Evolutionary conservation across 2,113 vertebrate species (phyloP), one percentile per base, ranked within the genome.

Genomic region (Haemorhous mexicanus): DNA sequence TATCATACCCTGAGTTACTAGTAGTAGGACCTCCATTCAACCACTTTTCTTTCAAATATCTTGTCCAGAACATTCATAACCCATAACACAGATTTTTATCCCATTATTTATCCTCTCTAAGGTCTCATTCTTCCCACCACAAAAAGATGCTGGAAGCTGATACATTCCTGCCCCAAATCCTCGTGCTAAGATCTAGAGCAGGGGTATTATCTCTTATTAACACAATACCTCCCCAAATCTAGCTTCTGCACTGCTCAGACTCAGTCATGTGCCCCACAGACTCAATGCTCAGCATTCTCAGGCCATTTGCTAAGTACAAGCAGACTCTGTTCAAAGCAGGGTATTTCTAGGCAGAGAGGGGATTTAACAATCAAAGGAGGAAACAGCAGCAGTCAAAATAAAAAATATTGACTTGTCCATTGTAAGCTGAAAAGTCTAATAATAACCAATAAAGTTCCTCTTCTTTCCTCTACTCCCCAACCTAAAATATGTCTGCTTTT

Each of bases 381-480:
- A 84, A 93, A 89, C 39, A 64, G 32, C 39, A 84, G 52, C 41
- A 87, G 44, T 81, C 44, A 70, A 84, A 88, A 84, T 49, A 73
- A 78, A 91, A 89, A 84, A 88, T 85, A 95, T 33, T 76, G 46
- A 58, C 64, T 77, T 81, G 49, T 49, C 75, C 56, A 58, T 67
- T 79, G 58, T 80, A 18, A 91, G 58, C 47, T 66, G 63, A 74
- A 82, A 93, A 93, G 41, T 84, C 79, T 62, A 85, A 84, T 89
- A 93, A 90, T 76, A 96, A 84, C 82, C 73, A 90, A 61, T 87
- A 46, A 91, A 92, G 21, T 90, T 46, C 17, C 50, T 86, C 68
- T 69, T 27, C 58, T 93, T 90, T n/a, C 17, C 58, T 81, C 58
- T 78, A 33, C 69, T 93, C 79, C 64, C 62, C 14, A 61, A 22